These are phyloP conservation scores for Porites cylindrica DNA, from an alignment of 92 coral and sea anemone species.

Conservation along the genomic window DNA sequence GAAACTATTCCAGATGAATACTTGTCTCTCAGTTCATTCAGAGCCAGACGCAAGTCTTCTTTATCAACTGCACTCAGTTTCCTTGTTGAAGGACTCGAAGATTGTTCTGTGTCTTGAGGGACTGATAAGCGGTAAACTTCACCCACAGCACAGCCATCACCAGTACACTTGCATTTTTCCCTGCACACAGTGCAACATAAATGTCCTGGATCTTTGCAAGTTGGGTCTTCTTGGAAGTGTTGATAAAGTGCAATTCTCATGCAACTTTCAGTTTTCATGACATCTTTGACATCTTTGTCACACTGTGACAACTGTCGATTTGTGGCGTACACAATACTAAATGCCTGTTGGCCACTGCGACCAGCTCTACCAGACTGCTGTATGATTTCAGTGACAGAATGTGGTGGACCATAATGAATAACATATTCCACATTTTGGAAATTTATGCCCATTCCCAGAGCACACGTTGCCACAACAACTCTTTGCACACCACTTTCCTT, in stretches of 20 bases:
- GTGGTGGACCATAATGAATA: constrained; percentile 47
- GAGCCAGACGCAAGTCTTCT: constrained; percentile 4
- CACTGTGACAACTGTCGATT: constrained; percentile 34
- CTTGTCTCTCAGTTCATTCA: constrained; percentile 20
- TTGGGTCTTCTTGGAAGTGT: constrained; percentile 17
- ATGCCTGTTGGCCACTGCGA: constrained; percentile 47
- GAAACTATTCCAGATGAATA: constrained; percentile 26
- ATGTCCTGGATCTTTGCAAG: not conserved
- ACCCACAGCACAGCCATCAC: constrained; percentile 11
- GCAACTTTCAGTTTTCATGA: constrained; percentile 34
- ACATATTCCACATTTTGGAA: constrained; percentile 45
- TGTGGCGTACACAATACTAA: constrained; percentile 36
- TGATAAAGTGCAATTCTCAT: constrained; percentile 19
- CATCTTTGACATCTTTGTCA: constrained; percentile 45
- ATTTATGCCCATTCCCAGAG: constrained; percentile 49
- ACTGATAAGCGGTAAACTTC: not conserved
- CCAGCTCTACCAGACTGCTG: constrained; percentile 57
- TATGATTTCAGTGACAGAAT: constrained; percentile 31
- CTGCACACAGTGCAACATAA: constrained; percentile 47
- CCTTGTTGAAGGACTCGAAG: not conserved
- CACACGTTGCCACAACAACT: constrained; percentile 50
- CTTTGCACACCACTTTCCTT: constrained; percentile 33
- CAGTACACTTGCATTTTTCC: constrained; percentile 39
- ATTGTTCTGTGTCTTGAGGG: not conserved
- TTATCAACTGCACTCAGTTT: constrained; percentile 4